A percentile compares a stretch with the other conserved stretches of the same genome.
Conservation (phyloP, 2,113 vertebrate species). For the human (Homo sapiens) region GRCh38 chr18:3952001-3952500, state of each 20-base stretch:
- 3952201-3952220: background rate
- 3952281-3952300: background rate
- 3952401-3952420: background rate
- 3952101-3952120: background rate
- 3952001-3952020: background rate
- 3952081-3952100: background rate
- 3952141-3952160: background rate
- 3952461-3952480: background rate
- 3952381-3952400: background rate
- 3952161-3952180: constrained; percentile 3
- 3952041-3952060: background rate
- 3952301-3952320: background rate
- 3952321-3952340: background rate
- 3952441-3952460: background rate
- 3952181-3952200: constrained; percentile 34
- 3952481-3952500: background rate
- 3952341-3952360: background rate
- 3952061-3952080: background rate
- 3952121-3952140: background rate
- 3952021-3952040: background rate
- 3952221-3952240: background rate
- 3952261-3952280: background rate
- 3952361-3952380: background rate
- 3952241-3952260: constrained; percentile 52
- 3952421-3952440: background rate